These are phyloP conservation scores for Toxotes lorentzi DNA, from an alignment of 2,797 vertebrate genomes.

Conservation along the genomic window DNA sequence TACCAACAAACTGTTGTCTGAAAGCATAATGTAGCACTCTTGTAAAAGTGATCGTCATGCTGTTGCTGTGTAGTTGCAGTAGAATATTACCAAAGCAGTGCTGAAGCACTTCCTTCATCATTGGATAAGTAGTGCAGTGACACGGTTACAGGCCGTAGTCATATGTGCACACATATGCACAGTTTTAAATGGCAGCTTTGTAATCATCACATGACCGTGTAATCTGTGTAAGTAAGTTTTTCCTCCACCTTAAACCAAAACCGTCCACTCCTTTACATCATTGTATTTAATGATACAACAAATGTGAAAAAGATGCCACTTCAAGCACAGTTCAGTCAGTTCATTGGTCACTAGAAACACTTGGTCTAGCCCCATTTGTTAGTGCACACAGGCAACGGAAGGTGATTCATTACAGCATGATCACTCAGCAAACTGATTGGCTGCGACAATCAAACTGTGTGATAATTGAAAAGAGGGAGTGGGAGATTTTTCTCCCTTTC, in stretches of 20 bases:
- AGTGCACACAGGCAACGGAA: slow-evolving; percentile 27
- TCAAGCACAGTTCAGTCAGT: slow-evolving; percentile 15
- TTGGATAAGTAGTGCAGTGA: slow-evolving; percentile 18
- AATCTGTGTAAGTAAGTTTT: slow-evolving; percentile 42
- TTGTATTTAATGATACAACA: slow-evolving; percentile 12
- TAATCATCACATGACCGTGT: slow-evolving; percentile 65
- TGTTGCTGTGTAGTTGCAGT: neutral
- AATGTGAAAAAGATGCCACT: neutral
- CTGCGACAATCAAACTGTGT: slow-evolving; percentile 73
- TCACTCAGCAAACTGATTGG: slow-evolving; percentile 66
- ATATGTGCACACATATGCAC: slow-evolving; percentile 42
- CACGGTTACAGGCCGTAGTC: slow-evolving; percentile 19
- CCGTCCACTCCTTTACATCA: neutral
- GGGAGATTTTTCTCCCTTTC: slow-evolving; percentile 49
- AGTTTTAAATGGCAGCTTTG: slow-evolving; percentile 64
- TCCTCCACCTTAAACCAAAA: slow-evolving; percentile 9
- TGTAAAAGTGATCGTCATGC: neutral
- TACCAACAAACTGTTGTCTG: neutral
- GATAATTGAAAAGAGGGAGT: slow-evolving; percentile 71
- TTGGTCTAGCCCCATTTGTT: slow-evolving; percentile 21
- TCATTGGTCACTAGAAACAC: slow-evolving; percentile 22
- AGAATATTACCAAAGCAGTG: neutral
- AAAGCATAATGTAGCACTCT: neutral
- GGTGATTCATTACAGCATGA: slow-evolving; percentile 53
- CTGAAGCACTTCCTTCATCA: slow-evolving; percentile 30